Evolutionary conservation across 2,888 invertebrate species (phyloP).

Genomic region (Mesorhabditis sp.): DNA sequence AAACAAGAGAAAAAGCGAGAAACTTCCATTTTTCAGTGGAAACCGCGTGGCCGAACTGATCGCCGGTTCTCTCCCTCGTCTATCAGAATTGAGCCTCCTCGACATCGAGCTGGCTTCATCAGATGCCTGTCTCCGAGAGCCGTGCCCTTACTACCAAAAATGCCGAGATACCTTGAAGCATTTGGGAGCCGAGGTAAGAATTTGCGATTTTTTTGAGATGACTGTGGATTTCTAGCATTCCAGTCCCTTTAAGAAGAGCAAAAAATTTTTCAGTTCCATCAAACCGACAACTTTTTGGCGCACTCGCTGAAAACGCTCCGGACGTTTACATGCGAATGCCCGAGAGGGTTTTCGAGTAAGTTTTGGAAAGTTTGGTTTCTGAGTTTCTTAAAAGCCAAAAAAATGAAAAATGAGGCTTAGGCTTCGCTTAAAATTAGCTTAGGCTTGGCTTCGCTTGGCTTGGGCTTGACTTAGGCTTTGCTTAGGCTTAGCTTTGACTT

Average conservation of each 20-base stretch:
- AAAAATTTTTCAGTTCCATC: slow-evolving; percentile 28
- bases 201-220: too few species aligned
- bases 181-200: slow-evolving; percentile 23
- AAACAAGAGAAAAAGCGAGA: not conserved
- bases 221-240: too few species aligned
- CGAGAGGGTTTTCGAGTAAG: slow-evolving; percentile 54
- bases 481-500: too few species aligned
- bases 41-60: slow-evolving; percentile 41
- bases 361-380: not conserved
- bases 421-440: too few species aligned
- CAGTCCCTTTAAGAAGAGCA: too few species aligned
- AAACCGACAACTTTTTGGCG: slow-evolving; percentile 53
- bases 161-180: slow-evolving; percentile 51
- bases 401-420: too few species aligned
- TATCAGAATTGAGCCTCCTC: slow-evolving; percentile 36
- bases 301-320: slow-evolving; percentile 45
- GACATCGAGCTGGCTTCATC: slow-evolving; percentile 38
- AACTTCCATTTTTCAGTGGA: slow-evolving; percentile 28
- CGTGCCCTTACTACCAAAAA: slow-evolving; percentile 52
- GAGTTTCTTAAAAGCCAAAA: too few species aligned
- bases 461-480: too few species aligned
- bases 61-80: slow-evolving; percentile 23
- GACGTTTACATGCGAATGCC: slow-evolving; percentile 54
- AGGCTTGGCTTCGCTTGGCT: too few species aligned
- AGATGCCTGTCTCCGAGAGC: slow-evolving; percentile 49